A percentile compares a stretch with the other conserved stretches of the same genome.
Conservation (phyloP, 1,140 invertebrate genomes). For the Drosophila nigrodunni region DNA sequence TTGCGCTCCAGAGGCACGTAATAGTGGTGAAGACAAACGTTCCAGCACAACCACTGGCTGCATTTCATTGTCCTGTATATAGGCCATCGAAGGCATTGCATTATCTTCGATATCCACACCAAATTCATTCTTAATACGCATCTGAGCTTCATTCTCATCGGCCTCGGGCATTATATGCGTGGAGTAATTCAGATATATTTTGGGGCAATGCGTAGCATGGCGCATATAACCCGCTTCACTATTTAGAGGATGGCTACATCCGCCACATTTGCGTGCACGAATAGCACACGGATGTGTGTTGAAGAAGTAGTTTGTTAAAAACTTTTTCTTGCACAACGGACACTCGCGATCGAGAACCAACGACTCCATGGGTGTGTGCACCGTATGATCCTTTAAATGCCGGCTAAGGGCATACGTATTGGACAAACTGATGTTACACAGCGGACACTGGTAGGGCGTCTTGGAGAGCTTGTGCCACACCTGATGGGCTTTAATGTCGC, state of each 20-base stretch:
- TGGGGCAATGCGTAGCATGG: conserved; percentile 68
- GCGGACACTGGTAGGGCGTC: conserved; percentile 73
- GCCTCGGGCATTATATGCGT: conserved; percentile 71
- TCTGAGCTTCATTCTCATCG: conserved; percentile 52
- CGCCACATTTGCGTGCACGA: conserved; percentile 68
- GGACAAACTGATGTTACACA: conserved; percentile 57
- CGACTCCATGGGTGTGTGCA: conserved; percentile 48
- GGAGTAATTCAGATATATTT: conserved; percentile 74
- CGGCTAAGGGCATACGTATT: conserved; percentile 67
- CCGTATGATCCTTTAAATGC: conserved; percentile 70
- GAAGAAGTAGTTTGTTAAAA: conserved; percentile 76
- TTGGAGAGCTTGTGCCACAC: conserved; percentile 83
- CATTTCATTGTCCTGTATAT: conserved; percentile 55
- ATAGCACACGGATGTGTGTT: conserved; percentile 80
- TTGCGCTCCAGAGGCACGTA: conserved; percentile 25
- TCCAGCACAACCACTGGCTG: conserved; percentile 71
- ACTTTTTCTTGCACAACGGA: conserved; percentile 71
- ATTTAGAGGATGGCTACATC: conserved; percentile 62
- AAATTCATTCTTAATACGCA: conserved; percentile 74
- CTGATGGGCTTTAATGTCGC: conserved; percentile 78
- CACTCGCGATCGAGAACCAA: conserved; percentile 74
- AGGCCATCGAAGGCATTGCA: conserved; percentile 15
- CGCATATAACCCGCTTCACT: conserved; percentile 58
- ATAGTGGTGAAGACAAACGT: conserved; percentile 60
- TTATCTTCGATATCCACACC: conserved; percentile 59